Conservation (phyloP, 2,888 invertebrate species). For the Lamproptera curius region DNA sequence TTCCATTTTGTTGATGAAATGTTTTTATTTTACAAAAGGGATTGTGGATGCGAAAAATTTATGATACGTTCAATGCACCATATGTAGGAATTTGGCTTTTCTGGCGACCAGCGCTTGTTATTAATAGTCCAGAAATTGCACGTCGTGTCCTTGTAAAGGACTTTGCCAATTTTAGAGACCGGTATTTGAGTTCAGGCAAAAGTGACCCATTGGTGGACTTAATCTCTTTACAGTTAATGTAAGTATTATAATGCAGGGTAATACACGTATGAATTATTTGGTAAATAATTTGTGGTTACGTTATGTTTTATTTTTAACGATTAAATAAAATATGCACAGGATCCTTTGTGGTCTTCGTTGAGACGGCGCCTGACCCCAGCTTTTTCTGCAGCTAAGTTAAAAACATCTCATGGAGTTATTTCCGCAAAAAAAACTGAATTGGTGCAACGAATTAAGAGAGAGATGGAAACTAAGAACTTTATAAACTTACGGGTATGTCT, state of each 20-base stretch:
- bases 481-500: neutral
- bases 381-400: constrained; percentile 42
- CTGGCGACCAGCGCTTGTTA: constrained; percentile 45
- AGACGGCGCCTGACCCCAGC: constrained; percentile 36
- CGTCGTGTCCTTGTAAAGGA: constrained; percentile 46
- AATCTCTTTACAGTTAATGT: constrained; percentile 46
- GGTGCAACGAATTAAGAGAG: constrained; percentile 25
- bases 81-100: constrained; percentile 52
- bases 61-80: constrained; percentile 34
- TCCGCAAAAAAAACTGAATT: constrained; percentile 34
- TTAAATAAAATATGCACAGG: constrained; percentile 29
- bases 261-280: neutral
- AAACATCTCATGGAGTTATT: constrained; percentile 29
- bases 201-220: constrained; percentile 35
- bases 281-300: neutral
- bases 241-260: constrained; percentile 25
- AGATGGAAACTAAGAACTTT: neutral
- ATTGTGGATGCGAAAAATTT: constrained; percentile 39
- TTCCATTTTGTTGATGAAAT: no score
- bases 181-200: constrained; percentile 39
- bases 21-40: no score
- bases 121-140: constrained; percentile 43
- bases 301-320: neutral
- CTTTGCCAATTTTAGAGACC: constrained; percentile 41
- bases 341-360: constrained; percentile 41